phyloP scores from a whole-genome alignment of 2,113 vertebrate species.

The Halcyon senegalensis region DNA sequence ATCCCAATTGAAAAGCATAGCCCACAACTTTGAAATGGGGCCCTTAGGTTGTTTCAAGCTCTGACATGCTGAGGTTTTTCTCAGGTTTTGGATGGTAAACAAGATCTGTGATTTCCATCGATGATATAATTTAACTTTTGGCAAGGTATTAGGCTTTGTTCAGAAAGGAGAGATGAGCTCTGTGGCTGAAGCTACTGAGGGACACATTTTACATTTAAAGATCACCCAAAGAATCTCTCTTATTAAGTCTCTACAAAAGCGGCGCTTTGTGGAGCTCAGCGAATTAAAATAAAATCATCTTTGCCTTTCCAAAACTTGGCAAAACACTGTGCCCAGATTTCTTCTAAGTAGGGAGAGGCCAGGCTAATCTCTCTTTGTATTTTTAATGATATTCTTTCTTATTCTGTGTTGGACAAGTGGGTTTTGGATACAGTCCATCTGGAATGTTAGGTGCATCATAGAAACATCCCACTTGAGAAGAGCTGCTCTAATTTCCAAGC shows the following conservation, averaged over 20 bases:
- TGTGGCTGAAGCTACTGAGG: slow-evolving; percentile 56
- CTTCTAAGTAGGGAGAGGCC: slow-evolving; percentile 36
- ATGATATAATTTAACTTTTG: slow-evolving; percentile 69
- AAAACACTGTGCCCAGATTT: slow-evolving; percentile 53
- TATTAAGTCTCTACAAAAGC: slow-evolving; percentile 44
- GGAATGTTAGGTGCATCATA: slow-evolving; percentile 16
- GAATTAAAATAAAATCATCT: slow-evolving; percentile 64
- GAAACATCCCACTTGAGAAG: not conserved
- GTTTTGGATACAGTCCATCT: slow-evolving; percentile 63
- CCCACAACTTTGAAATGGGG: not conserved
- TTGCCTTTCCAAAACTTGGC: slow-evolving; percentile 61
- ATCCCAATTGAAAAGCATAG: slow-evolving; percentile 57
- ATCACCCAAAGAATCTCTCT: slow-evolving; percentile 42
- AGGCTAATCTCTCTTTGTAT: slow-evolving; percentile 36
- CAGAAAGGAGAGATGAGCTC: slow-evolving; percentile 48
- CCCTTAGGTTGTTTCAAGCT: slow-evolving; percentile 4
- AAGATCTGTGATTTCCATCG: slow-evolving; percentile 40
- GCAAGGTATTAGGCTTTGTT: slow-evolving; percentile 60
- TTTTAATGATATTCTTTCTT: slow-evolving; percentile 62
- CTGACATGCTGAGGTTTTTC: slow-evolving; percentile 14
- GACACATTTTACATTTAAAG: slow-evolving; percentile 37
- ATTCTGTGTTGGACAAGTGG: slow-evolving; percentile 64
- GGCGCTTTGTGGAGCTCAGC: slow-evolving; percentile 27
- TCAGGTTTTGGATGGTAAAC: slow-evolving; percentile 45
- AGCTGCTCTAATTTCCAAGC: slow-evolving; percentile 10